phyloP scores from a whole-genome alignment of 23 tunicate genomes.

The Diplosoma virens region DNA sequence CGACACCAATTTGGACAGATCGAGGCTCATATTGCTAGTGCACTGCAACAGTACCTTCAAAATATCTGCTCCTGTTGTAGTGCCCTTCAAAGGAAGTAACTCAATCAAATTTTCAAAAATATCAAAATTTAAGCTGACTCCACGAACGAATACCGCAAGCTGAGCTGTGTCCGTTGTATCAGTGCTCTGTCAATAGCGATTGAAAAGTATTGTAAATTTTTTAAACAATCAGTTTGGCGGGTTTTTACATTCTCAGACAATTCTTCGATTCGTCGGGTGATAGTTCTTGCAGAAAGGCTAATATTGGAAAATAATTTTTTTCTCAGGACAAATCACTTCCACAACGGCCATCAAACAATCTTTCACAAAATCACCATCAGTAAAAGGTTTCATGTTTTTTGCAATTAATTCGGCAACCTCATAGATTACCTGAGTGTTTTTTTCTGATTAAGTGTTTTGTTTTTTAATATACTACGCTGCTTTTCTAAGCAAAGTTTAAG shows the following conservation, averaged over 20 bases:
- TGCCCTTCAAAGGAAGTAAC: slow-evolving; percentile 48
- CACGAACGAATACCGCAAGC: slow-evolving; percentile 70
- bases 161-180: slow-evolving; percentile 67
- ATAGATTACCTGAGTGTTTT: slow-evolving; percentile 53
- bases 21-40: slow-evolving; percentile 20
- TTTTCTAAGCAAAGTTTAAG: slow-evolving; percentile 30
- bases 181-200: slow-evolving; percentile 47
- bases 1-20: slow-evolving; percentile 49
- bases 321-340: slow-evolving; percentile 63
- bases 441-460: slow-evolving; percentile 51
- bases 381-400: slow-evolving; percentile 53
- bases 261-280: slow-evolving; percentile 77
- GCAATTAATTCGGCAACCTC: slow-evolving; percentile 65
- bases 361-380: slow-evolving; percentile 74
- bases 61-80: slow-evolving; percentile 68
- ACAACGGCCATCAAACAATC: slow-evolving; percentile 68
- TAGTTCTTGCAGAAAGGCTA: slow-evolving; percentile 75
- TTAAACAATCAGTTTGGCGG: slow-evolving; percentile 47
- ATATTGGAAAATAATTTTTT: slow-evolving; percentile 46
- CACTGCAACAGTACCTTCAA: slow-evolving; percentile 50
- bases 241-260: slow-evolving; percentile 57
- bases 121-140: slow-evolving; percentile 48
- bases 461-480: slow-evolving; percentile 37
- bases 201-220: slow-evolving; percentile 54
- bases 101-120: slow-evolving; percentile 45